Base-by-base conservation (phyloP, 1,140 invertebrate genomes). In the Lineus longissimus region DNA sequence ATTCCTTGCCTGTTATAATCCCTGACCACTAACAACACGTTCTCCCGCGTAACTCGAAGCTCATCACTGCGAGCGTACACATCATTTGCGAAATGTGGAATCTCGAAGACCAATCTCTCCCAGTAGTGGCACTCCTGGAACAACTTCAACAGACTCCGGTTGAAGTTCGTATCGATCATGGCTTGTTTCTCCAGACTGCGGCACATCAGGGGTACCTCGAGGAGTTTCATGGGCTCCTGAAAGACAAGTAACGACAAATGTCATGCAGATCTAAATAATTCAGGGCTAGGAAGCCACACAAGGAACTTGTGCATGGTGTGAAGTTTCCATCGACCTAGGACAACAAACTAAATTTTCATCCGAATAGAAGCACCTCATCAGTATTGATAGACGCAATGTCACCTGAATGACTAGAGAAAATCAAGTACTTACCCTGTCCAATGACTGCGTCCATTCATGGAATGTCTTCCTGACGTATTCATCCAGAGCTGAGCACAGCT, bases 161-260 rank as follows among this genome's bases (percentile, higher is more conserved):
- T 88, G 62, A 93, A 89, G 76, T 93, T 93, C 72, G 88, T 88
- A 78, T 92, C 89, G 51, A 94, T 73, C 55, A 90, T 80, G 1
- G 88, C 87, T 51, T 82, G 84, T 66, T 85, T 85, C 62, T 85
- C 84, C 6, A 78, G 76, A 72, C 87, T 90, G 30, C 86, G 86
- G 51, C 85, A 82, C 83, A 94, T 88, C 45, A 94, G 75, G 15
- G 88, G 87, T 55, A 86, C 85, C 67, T 92, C 87, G 13, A 93
- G 81, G 43, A 85, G 83, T 25, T 82, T 80, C n/a, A 81, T 73
- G 22, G 89, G 81, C 68, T 87, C 85, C 64, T 86, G 45, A 22
- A 62, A 54, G n/a, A n/a, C n/a, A n/a, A n/a, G n/a, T 40, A n/a
- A n/a, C n/a, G n/a, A n/a, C n/a, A n/a, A n/a, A n/a, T n/a, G n/a